These are phyloP conservation scores for Thryonomys swinderianus DNA, from an alignment of 2,113 vertebrate genomes.

Conservation along the genomic window DNA sequence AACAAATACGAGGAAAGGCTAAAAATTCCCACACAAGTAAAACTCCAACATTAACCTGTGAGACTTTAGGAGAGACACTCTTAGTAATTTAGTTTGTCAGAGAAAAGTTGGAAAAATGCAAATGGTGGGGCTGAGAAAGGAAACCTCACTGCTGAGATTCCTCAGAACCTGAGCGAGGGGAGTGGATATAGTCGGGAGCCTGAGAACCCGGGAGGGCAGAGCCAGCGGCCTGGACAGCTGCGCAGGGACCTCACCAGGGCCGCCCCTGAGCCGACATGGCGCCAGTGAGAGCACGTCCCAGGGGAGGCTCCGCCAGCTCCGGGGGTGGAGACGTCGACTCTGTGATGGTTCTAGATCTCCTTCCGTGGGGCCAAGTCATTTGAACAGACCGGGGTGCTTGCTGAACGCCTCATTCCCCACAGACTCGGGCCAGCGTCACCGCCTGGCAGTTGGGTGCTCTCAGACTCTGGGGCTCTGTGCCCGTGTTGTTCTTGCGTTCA, in stretches of 20 bases:
- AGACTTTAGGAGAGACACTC: conserved; percentile 46
- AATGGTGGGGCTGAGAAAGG: not conserved
- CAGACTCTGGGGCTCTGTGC: not conserved
- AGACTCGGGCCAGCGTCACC: not conserved
- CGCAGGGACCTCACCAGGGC: no score
- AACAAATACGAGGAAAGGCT: conserved; percentile 47
- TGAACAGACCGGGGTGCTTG: not conserved
- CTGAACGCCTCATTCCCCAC: not conserved
- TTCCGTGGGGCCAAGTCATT: not conserved
- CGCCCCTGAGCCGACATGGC: not conserved
- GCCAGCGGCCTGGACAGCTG: not conserved
- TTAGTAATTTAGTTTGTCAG: conserved; percentile 61
- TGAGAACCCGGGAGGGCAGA: not conserved
- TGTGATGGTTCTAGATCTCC: not conserved
- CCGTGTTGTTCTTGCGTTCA: not conserved
- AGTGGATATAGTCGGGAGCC: not conserved
- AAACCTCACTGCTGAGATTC: conserved; percentile 28
- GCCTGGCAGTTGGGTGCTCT: not conserved
- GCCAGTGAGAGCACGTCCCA: not conserved
- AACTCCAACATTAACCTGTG: conserved; percentile 28
- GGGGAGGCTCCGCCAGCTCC: not conserved
- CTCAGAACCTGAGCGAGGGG: not conserved
- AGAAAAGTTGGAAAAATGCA: conserved; percentile 51
- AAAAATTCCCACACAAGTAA: conserved; percentile 53
- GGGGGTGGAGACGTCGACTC: not conserved